These are phyloP conservation scores for Galerucella pusilla DNA, from an alignment of 2,888 invertebrate species.

Conservation along the genomic window DNA sequence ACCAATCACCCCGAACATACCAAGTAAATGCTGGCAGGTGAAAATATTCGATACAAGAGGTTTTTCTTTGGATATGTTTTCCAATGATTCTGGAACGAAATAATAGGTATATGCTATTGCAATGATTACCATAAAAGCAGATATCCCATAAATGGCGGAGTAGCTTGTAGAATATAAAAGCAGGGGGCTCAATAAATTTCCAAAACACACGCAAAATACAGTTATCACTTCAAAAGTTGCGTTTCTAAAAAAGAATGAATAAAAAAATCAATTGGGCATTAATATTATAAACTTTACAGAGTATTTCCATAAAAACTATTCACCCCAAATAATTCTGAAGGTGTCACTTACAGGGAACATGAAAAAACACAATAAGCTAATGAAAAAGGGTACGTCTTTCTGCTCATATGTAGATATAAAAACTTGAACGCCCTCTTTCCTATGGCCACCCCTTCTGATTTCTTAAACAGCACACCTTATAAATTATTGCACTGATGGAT, in stretches of 20 bases:
- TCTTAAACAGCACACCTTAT: no score
- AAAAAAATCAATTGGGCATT: no score
- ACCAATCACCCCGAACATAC: constrained; percentile 6
- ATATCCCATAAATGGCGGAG: background rate
- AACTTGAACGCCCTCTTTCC: no score
- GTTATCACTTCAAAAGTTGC: constrained; percentile 2
- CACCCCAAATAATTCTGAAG: no score
- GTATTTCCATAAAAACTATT: no score
- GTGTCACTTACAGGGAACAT: no score
- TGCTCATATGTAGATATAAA: no score
- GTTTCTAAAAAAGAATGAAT: constrained; percentile 8
- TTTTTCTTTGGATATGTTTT: background rate
- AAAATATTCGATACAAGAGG: background rate
- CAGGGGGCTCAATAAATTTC: constrained; percentile 1
- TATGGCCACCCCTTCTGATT: no score
- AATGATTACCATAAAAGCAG: background rate
- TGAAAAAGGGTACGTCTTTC: no score
- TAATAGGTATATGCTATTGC: background rate
- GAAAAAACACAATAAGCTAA: no score
- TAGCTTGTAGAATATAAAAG: constrained; percentile 19
- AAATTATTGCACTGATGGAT: no score
- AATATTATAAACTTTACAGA: no score
- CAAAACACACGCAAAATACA: background rate
- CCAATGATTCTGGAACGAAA: constrained; percentile 13
- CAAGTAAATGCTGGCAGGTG: background rate